phyloP scores from a whole-genome alignment of 2,113 vertebrate species.

The Shinisaurus crocodilurus region DNA sequence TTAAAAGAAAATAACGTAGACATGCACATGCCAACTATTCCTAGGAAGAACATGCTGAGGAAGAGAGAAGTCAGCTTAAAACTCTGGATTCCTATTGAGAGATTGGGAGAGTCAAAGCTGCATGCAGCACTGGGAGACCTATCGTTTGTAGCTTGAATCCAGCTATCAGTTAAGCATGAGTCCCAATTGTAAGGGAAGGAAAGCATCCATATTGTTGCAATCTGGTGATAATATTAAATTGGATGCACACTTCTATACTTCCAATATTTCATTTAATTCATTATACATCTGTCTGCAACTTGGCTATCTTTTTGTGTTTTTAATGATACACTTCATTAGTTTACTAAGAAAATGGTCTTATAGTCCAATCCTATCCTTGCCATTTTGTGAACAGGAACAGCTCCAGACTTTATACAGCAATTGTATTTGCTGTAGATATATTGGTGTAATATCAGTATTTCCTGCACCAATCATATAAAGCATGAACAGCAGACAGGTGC shows the following conservation, averaged over 20 bases:
- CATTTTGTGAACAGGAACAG: neutral
- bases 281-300: neutral
- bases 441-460: no score
- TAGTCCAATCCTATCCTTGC: neutral
- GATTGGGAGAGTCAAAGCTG: neutral
- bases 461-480: neutral
- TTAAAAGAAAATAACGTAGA: neutral
- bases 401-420: neutral
- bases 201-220: neutral
- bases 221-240: conserved; percentile 2
- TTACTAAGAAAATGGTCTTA: neutral
- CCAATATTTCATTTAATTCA: conserved; percentile 28
- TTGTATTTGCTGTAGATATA: neutral
- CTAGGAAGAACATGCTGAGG: neutral
- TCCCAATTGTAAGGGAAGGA: neutral
- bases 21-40: neutral
- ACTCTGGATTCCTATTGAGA: neutral
- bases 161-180: neutral
- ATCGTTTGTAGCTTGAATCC: neutral
- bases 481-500: neutral
- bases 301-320: neutral
- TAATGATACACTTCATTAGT: neutral
- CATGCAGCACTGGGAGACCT: neutral
- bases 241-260: conserved; percentile 20
- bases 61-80: conserved; percentile 23